Base-by-base conservation (phyloP, 2,888 invertebrate genomes). In the Bombylius discolor region DNA sequence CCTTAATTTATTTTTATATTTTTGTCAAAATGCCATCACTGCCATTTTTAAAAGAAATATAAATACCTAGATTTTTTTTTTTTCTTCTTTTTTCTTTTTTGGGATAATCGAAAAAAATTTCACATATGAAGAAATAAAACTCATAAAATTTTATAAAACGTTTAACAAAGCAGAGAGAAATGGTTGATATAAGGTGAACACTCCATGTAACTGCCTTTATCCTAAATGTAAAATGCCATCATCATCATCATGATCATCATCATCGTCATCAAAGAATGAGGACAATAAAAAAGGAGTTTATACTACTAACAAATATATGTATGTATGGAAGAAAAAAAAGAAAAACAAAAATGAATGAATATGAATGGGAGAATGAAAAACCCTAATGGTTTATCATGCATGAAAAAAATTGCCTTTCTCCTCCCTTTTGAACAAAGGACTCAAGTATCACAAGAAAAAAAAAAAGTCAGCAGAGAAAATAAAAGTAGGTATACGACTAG, bases 131-230 rank as follows among this genome's bases (percentile, higher is more conserved):
- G 59, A 59, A 59, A 59, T 59, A 59, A 59, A 59, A 57, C 49
- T 39, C 53, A 59, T 59, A 59, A 59, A 57, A 59, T 59, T 59
- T 59, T 56, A 59, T 59, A 59, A 57, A 57, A 59, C 57, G 56
- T 59, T 57, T 59, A 59, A 59, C 59, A 59, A 57, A 57, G 57
- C 55, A 52, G n/a, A 14, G 5, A 51, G 44, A 53, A 51, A 59
- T 57, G 53, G 57, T 39, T 49, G 49, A 59, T 59, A 57, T 55
- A 53, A 57, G 56, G 57, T 57, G 57, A 57, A 51, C 45, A 59
- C 56, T 59, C 57, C 56, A 57, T 34, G 52, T 57, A 57, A 56
- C 49, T 42, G 39, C 39, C 39, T 42, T 42, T 6, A 47, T 49
- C 49, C 53, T 12, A 47, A 51, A 45, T 8, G 46, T 32, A 46